Evolutionary conservation across 2,888 invertebrate genomes (phyloP), one percentile per base, ranked within the genome.

Genomic region (Diogma glabrata): DNA sequence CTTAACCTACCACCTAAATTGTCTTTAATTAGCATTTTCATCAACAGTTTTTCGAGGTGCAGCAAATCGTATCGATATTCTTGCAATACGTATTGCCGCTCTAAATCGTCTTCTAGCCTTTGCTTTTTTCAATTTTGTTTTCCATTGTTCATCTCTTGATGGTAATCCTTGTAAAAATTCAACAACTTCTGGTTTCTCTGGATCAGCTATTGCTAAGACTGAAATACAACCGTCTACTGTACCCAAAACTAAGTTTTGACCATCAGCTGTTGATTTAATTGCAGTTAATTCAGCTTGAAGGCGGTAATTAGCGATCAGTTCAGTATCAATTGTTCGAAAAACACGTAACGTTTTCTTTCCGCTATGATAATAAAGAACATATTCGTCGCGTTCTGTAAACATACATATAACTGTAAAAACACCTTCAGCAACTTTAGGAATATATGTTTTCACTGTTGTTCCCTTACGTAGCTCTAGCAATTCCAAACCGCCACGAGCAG

Each of bases 291-390:
- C 93, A 0, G 93, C 91, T 58, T 90, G 89, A 0, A 92, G 84
- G 24, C 90, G 74, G 65, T 90, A 96, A 67, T 95, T 94, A 0
- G 96, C 95, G 57, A 97, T 85, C 73, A 89, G 82, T 64, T 84
- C 81, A 0, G 93, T 92, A 64, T 97, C 96, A 0, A 78, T 70
- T 10, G 92, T 86, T 81, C 90, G 81, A 67, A 96, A 96, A 1
- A 96, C 87, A 53, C 96, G 76, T 51, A 97, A 76, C 0, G 96
- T 96, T 69, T 94, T 91, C 60, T 88, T 81, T 0, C 96, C 96
- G 58, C 93, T 90, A 65, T 97, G 96, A 63, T 97, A 97, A 65
- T 97, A 97, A 48, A 96, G 78, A 3, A 96, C 96, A 61, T 97
- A 95, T 61, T 91, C 85, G 60, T 96, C 93, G 3, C 86, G 91